Percentiles rank a stretch among this genome's conserved stretches.
Evolutionary conservation across 2,797 vertebrate genomes (phyloP).

Genomic region (Spea hammondii): DNA sequence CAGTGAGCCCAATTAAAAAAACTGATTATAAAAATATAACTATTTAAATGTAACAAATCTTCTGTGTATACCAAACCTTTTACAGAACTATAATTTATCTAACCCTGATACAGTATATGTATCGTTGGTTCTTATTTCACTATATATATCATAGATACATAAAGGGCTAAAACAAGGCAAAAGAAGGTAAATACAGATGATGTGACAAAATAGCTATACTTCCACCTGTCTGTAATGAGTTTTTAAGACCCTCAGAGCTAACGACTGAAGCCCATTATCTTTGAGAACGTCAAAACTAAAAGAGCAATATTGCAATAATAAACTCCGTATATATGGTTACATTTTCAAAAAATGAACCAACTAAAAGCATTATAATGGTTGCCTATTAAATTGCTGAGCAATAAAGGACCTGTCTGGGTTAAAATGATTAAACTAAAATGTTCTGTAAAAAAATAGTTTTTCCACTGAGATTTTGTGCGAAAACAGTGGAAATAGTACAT

Average conservation of each 20-base stretch:
- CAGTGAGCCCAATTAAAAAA: too few relatives aligned
- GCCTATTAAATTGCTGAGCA: conserved; percentile 5
- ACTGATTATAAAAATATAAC: too few relatives aligned
- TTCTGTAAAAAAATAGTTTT: neutral
- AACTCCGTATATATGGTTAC: conserved; percentile 7
- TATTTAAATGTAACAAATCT: too few relatives aligned
- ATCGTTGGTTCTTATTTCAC: too few relatives aligned
- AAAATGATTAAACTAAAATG: neutral
- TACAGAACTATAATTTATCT: too few relatives aligned
- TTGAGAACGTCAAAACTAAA: conserved; percentile 22
- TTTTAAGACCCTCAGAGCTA: conserved; percentile 23
- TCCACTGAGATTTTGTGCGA: neutral
- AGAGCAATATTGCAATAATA: conserved; percentile 17
- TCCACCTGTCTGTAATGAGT: conserved; percentile 26
- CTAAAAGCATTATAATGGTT: conserved; percentile 22
- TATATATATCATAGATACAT: too few relatives aligned
- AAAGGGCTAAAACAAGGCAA: too few relatives aligned
- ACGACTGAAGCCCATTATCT: conserved; percentile 24
- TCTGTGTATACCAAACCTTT: too few relatives aligned
- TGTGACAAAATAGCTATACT: conserved; percentile 35
- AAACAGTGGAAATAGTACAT: too few relatives aligned
- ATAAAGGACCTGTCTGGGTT: neutral
- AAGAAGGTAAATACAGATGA: neutral
- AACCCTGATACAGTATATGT: too few relatives aligned
- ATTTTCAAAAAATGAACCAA: conserved; percentile 2